Conservation (phyloP, 2,888 invertebrate species). For the Eupeodes latifasciatus region DNA sequence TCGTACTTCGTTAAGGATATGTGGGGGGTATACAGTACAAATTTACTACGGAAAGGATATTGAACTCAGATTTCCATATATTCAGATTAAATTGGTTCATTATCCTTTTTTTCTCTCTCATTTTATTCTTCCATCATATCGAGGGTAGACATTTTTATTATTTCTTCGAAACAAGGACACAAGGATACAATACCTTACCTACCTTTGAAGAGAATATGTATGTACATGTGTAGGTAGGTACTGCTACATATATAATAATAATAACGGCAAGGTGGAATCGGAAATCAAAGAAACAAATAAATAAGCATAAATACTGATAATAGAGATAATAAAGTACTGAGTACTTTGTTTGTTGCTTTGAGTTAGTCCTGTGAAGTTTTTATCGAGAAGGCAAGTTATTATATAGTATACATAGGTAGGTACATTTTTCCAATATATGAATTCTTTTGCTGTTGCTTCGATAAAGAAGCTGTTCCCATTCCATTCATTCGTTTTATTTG, state of each 20-base stretch:
- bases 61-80: slow-evolving; percentile 58
- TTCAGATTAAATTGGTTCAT: slow-evolving; percentile 61
- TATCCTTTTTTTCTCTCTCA: slow-evolving; percentile 45
- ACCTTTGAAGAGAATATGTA: background rate
- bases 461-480: background rate
- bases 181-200: background rate
- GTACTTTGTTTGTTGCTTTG: slow-evolving; percentile 49
- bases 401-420: background rate
- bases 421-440: slow-evolving; percentile 15
- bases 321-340: slow-evolving; percentile 68
- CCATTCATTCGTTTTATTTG: background rate
- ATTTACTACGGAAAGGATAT: slow-evolving; percentile 33
- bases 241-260: background rate
- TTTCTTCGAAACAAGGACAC: slow-evolving; percentile 3
- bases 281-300: slow-evolving; percentile 35
- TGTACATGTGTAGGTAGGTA: background rate
- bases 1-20: background rate
- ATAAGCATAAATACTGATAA: slow-evolving; percentile 64
- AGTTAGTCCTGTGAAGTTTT: slow-evolving; percentile 35
- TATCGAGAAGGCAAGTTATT: slow-evolving; percentile 23
- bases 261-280: slow-evolving; percentile 42
- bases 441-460: slow-evolving; percentile 10
- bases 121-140: slow-evolving; percentile 22
- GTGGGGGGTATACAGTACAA: background rate
- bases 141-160: slow-evolving; percentile 26